These are phyloP conservation scores for Drosophila silvestris DNA, from an alignment of 2,888 invertebrate genomes.

Conservation along the genomic window DNA sequence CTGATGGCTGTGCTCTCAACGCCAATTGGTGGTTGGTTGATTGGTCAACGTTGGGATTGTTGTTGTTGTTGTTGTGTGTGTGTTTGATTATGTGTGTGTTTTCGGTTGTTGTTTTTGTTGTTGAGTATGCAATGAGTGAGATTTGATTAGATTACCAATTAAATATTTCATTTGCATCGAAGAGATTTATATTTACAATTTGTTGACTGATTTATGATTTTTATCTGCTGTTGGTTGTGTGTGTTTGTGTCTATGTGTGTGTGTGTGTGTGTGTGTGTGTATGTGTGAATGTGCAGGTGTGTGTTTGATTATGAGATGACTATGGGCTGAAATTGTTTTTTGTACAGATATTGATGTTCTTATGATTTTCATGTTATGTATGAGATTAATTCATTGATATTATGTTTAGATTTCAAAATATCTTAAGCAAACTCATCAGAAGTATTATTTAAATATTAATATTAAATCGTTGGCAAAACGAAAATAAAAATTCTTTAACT, in stretches of 20 bases:
- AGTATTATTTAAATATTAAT: neutral
- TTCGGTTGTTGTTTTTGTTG: constrained; percentile 41
- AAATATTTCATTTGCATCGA: constrained; percentile 52
- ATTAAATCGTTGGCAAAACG: constrained; percentile 8
- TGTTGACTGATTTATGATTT: constrained; percentile 14
- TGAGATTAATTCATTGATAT: neutral
- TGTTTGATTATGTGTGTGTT: constrained; percentile 22
- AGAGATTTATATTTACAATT: constrained; percentile 70
- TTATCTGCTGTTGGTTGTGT: neutral
- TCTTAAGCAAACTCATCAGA: neutral
- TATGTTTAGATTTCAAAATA: neutral
- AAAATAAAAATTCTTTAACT: neutral
- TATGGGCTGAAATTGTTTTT: constrained; percentile 12
- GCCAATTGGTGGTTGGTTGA: constrained; percentile 18
- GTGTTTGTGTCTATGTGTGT: constrained; percentile 14
- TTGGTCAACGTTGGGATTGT: constrained; percentile 38
- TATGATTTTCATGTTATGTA: constrained; percentile 4
- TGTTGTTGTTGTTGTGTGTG: constrained; percentile 35
- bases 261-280: constrained; percentile 9
- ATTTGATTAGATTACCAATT: constrained; percentile 78
- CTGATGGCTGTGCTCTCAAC: constrained; percentile 48
- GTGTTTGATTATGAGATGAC: constrained; percentile 23
- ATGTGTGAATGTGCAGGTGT: neutral
- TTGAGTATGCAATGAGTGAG: constrained; percentile 78
- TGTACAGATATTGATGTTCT: constrained; percentile 38